A percentile compares a stretch with the other conserved stretches of the same genome.
phyloP scores from a whole-genome alignment of 2,888 invertebrate species.

The Caenorhabditis imperialis region DNA sequence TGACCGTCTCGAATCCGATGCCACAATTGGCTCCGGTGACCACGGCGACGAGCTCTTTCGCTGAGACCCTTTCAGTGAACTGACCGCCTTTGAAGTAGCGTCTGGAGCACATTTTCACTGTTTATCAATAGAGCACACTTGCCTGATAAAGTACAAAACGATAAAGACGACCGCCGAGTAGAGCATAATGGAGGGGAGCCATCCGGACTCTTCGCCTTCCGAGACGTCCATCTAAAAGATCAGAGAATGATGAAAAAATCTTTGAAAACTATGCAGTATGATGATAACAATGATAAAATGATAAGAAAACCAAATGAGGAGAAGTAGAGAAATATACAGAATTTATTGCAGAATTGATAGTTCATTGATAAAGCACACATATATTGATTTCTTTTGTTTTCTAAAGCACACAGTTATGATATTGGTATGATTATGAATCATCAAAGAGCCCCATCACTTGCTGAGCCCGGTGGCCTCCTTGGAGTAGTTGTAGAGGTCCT shows the following conservation, averaged over 20 bases:
- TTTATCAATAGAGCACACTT: background rate
- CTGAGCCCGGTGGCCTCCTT: constrained; percentile 54
- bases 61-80: constrained; percentile 74
- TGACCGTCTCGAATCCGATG: constrained; percentile 83
- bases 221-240: constrained; percentile 29
- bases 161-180: constrained; percentile 14
- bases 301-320: too few species aligned
- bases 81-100: constrained; percentile 75
- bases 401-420: too few species aligned
- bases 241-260: too few species aligned
- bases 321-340: too few species aligned
- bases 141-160: constrained; percentile 47
- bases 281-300: too few species aligned
- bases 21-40: constrained; percentile 91
- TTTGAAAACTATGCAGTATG: too few species aligned
- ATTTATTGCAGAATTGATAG: too few species aligned
- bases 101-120: constrained; percentile 46
- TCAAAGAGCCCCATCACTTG: constrained; percentile 10
- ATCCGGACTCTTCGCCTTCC: constrained; percentile 37
- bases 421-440: too few species aligned
- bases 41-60: constrained; percentile 86
- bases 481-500: constrained; percentile 75
- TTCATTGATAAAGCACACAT: too few species aligned
- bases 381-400: too few species aligned
- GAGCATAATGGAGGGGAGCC: constrained; percentile 35